phyloP scores from a whole-genome alignment of 1,140 invertebrate genomes.

The Drosophila rhopaloa region DNA sequence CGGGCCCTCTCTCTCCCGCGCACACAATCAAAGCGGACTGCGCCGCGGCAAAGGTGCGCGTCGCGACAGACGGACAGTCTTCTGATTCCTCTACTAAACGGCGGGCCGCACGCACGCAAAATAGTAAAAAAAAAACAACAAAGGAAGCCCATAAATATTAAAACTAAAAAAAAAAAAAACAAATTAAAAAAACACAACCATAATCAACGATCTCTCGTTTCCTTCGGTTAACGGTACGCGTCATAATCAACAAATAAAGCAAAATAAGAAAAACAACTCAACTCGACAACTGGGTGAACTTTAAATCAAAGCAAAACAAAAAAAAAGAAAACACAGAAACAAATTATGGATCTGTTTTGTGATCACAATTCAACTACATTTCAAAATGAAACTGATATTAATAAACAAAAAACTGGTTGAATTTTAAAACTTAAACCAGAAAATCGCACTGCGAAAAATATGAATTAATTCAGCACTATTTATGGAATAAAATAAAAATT shows the following conservation, averaged over 20 bases:
- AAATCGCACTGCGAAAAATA: no score
- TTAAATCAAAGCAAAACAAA: slow-evolving; percentile 21
- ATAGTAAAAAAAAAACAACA: slow-evolving; percentile 34
- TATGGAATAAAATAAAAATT: no score
- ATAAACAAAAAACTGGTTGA: background rate
- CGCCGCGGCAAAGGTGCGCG: slow-evolving; percentile 75
- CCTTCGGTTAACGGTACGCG: slow-evolving; percentile 65
- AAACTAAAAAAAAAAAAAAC: slow-evolving; percentile 29
- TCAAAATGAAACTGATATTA: background rate
- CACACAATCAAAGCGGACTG: slow-evolving; percentile 60
- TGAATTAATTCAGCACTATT: no score
- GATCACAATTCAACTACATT: background rate
- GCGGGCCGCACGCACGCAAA: slow-evolving; percentile 70
- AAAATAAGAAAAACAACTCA: slow-evolving; percentile 1
- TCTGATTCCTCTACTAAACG: slow-evolving; percentile 75
- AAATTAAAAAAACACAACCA: slow-evolving; percentile 13
- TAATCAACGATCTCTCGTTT: slow-evolving; percentile 34
- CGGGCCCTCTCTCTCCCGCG: slow-evolving; percentile 24
- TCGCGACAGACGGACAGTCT: slow-evolving; percentile 75
- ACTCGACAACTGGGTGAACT: slow-evolving; percentile 40
- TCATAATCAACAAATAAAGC: slow-evolving; percentile 39
- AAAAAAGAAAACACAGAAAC: slow-evolving; percentile 8
- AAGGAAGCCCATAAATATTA: slow-evolving; percentile 32
- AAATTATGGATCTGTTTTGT: background rate
- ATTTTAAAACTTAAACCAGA: background rate